phyloP scores from a whole-genome alignment of 2,113 vertebrate species.

The Bubo scandiacus region DNA sequence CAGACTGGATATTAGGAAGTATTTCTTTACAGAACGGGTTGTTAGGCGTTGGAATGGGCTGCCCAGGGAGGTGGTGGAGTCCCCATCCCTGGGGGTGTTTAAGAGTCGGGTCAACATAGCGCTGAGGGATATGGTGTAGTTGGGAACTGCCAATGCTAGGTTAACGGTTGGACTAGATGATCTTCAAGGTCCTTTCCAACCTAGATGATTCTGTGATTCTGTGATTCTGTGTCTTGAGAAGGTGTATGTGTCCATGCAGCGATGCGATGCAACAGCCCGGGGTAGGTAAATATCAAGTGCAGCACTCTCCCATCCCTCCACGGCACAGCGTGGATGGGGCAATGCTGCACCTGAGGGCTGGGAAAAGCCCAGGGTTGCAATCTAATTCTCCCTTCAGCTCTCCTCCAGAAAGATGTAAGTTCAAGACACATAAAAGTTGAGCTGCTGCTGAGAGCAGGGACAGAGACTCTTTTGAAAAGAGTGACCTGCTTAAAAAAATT shows the following conservation, averaged over 20 bases:
- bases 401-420: background rate
- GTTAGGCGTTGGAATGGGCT: too few relatives aligned
- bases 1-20: too few relatives aligned
- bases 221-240: background rate
- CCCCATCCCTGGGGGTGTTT: too few relatives aligned
- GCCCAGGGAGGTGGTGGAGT: too few relatives aligned
- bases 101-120: too few relatives aligned
- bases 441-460: background rate
- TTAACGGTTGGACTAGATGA: too few relatives aligned
- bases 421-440: background rate
- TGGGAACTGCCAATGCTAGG: too few relatives aligned
- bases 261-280: fast-evolving
- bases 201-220: too few relatives aligned
- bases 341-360: background rate
- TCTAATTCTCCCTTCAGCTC: background rate
- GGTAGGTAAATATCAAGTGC: background rate
- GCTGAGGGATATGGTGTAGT: too few relatives aligned
- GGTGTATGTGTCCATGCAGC: background rate
- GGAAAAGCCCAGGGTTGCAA: background rate
- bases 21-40: too few relatives aligned
- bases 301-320: background rate
- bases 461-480: background rate
- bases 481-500: background rate
- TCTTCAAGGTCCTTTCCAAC: too few relatives aligned
- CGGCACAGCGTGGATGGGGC: fast-evolving